Conservation (phyloP, 2,888 invertebrate species). For the Cotesia congregata region DNA sequence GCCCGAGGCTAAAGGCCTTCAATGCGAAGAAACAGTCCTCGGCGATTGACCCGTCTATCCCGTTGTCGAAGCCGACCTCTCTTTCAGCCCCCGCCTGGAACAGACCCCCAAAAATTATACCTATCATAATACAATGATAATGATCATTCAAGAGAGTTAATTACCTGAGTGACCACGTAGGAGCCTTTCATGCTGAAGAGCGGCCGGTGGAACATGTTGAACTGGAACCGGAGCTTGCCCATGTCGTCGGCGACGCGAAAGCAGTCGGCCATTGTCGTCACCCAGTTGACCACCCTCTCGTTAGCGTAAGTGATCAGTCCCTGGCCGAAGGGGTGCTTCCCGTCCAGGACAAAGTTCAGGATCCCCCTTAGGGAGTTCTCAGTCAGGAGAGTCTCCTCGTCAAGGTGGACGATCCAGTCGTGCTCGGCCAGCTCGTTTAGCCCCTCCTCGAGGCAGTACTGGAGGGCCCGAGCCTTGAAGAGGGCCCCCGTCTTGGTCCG, state of each 20-base stretch:
- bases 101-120: not conserved
- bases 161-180: conserved; percentile 95
- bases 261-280: conserved; percentile 95
- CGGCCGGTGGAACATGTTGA: conserved; percentile 93
- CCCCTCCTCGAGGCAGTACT: conserved; percentile 93
- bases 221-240: conserved; percentile 95
- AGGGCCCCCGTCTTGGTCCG: conserved; percentile 92
- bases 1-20: conserved; percentile 92
- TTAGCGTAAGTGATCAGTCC: conserved; percentile 96
- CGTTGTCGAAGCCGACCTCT: conserved; percentile 95
- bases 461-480: conserved; percentile 94
- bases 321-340: conserved; percentile 95
- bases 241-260: conserved; percentile 97
- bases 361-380: conserved; percentile 92
- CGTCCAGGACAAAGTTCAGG: conserved; percentile 94
- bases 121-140: not conserved
- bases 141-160: not conserved
- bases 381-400: conserved; percentile 95
- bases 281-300: conserved; percentile 96
- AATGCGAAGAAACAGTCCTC: conserved; percentile 98
- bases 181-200: conserved; percentile 99
- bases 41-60: conserved; percentile 96
- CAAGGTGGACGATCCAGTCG: conserved; percentile 98
- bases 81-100: conserved; percentile 88
- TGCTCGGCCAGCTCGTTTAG: conserved; percentile 88